Percentiles rank a stretch among this genome's conserved stretches.
Conservation (phyloP, 1,140 invertebrate species). For the Saccostrea glomerata region DNA sequence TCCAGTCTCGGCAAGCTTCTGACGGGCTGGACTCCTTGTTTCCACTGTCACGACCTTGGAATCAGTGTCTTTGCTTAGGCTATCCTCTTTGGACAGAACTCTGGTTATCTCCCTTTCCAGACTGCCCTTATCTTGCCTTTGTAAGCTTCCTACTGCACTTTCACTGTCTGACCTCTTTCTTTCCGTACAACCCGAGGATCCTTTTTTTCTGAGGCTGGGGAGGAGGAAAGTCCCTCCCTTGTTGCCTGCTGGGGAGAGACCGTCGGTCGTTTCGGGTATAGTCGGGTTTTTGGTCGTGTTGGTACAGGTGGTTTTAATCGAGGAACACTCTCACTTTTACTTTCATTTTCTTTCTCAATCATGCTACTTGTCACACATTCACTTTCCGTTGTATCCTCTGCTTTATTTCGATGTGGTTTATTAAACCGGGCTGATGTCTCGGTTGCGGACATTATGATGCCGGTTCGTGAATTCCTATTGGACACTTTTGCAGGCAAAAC, state of each 20-base stretch:
- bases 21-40: constrained; percentile 67
- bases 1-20: constrained; percentile 54
- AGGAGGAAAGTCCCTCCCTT: not conserved
- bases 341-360: constrained; percentile 24
- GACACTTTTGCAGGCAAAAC: constrained; percentile 52
- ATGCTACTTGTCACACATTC: not conserved
- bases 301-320: constrained; percentile 54
- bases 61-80: constrained; percentile 31
- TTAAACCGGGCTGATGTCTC: constrained; percentile 34
- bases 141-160: constrained; percentile 44
- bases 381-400: constrained; percentile 22
- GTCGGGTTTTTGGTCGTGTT: constrained; percentile 56
- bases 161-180: not conserved
- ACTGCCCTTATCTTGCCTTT: not conserved
- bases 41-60: constrained; percentile 56
- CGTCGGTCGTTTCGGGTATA: constrained; percentile 44
- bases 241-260: constrained; percentile 34
- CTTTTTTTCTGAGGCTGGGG: constrained; percentile 10
- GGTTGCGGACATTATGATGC: constrained; percentile 52
- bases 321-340: not conserved
- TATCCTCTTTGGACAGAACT: constrained; percentile 42
- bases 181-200: constrained; percentile 35
- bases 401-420: constrained; percentile 38
- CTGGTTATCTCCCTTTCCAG: constrained; percentile 17
- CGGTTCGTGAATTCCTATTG: constrained; percentile 39